Conservation (phyloP, 35 echinoderm and acorn worm genomes). For the Apostichopus californicus region DNA sequence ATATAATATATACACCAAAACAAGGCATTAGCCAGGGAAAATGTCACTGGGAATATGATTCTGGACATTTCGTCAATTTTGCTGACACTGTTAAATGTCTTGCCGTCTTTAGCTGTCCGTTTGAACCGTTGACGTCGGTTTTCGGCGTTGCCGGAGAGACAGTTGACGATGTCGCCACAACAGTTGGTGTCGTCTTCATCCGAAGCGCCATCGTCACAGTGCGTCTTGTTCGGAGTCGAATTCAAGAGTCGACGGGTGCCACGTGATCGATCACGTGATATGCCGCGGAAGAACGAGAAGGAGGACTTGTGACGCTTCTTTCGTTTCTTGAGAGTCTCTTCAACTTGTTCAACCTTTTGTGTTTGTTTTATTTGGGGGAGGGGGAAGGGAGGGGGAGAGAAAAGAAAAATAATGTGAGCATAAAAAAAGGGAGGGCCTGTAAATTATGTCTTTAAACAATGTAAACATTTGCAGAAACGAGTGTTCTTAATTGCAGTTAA, state of each 20-base stretch:
- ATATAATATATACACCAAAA: slow-evolving; percentile 70
- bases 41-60: slow-evolving; percentile 71
- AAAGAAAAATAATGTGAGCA: background rate
- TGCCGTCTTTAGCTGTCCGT: slow-evolving; percentile 59
- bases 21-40: slow-evolving; percentile 72
- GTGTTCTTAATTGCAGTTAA: too few species aligned
- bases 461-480: too few species aligned
- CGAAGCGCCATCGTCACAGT: slow-evolving; percentile 34
- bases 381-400: background rate
- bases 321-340: slow-evolving; percentile 67
- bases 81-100: slow-evolving; percentile 92
- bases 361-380: background rate
- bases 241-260: slow-evolving; percentile 32
- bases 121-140: slow-evolving; percentile 65
- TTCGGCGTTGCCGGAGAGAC: slow-evolving; percentile 75
- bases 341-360: slow-evolving; percentile 78
- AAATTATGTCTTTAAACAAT: background rate
- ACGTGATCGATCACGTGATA: slow-evolving; percentile 51
- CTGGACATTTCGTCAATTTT: slow-evolving; percentile 82
- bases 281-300: slow-evolving; percentile 73
- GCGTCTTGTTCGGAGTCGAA: slow-evolving; percentile 54
- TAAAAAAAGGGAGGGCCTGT: background rate
- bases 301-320: slow-evolving; percentile 53
- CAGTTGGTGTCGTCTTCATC: slow-evolving; percentile 44
- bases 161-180: slow-evolving; percentile 67